Conservation (phyloP, 1,140 invertebrate species). For the Dendrolimus kikuchii region DNA sequence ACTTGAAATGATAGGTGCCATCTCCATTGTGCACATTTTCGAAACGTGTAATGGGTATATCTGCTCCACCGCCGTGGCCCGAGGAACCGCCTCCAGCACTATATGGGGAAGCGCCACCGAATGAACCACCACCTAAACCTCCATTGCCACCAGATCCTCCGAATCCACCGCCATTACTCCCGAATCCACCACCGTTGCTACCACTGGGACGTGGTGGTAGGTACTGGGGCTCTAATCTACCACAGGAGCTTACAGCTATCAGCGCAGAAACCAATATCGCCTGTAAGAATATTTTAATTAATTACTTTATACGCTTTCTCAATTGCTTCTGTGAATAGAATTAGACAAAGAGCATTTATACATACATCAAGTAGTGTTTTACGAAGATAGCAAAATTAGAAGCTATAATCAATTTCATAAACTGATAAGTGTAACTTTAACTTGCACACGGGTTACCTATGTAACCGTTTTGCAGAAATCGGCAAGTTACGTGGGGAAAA, state of each 20-base stretch:
- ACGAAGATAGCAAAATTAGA: too few relatives aligned
- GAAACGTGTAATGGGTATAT: conserved; percentile 70
- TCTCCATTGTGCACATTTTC: conserved; percentile 73
- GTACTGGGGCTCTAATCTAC: conserved; percentile 56
- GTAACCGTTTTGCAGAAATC: too few relatives aligned
- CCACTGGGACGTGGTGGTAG: conserved; percentile 44
- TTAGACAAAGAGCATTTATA: too few relatives aligned
- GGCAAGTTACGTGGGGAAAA: too few relatives aligned
- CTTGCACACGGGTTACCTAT: too few relatives aligned
- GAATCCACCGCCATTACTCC: conserved; percentile 7
- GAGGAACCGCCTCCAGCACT: conserved; percentile 6
- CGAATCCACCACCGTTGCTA: conserved; percentile 13
- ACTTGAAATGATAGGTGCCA: conserved; percentile 71
- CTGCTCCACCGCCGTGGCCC: conserved; percentile 33
- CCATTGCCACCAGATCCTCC: conserved; percentile 15
- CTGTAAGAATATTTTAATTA: conserved; percentile 22
- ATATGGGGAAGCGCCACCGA: conserved; percentile 9
- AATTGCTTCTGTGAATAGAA: too few relatives aligned
- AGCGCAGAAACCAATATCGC: conserved; percentile 34
- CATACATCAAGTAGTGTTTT: too few relatives aligned
- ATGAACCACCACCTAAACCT: conserved; percentile 9
- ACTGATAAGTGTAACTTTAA: too few relatives aligned
- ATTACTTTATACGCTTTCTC: too few relatives aligned
- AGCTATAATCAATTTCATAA: too few relatives aligned
- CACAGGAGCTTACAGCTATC: conserved; percentile 38